Conservation (phyloP, 1,140 invertebrate genomes). For the Ceratosolen fusciceps region DNA sequence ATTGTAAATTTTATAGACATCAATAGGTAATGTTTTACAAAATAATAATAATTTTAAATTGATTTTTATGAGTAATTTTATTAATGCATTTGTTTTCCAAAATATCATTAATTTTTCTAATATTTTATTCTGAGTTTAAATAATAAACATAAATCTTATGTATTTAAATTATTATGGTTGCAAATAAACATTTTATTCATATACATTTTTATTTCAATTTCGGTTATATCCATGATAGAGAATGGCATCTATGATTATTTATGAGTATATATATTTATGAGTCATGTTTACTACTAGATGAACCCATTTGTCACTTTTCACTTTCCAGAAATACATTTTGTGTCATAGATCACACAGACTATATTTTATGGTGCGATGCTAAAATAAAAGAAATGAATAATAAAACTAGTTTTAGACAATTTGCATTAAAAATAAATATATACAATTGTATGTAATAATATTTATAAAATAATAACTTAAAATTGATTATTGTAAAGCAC, state of each 20-base stretch:
- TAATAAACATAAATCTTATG: not conserved
- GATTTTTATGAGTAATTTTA: not conserved
- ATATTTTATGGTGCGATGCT: not conserved
- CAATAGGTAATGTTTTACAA: no score
- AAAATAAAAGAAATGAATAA: conserved; percentile 3
- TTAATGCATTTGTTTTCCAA: no score
- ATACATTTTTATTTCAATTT: not conserved
- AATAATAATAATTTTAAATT: not conserved
- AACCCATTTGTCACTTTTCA: not conserved
- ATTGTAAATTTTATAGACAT: no score
- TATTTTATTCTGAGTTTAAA: not conserved
- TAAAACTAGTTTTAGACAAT: not conserved
- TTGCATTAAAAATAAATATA: not conserved
- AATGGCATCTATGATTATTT: conserved; percentile 2
- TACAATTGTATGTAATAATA: not conserved
- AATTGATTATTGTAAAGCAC: not conserved
- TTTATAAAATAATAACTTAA: not conserved
- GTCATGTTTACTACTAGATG: not conserved
- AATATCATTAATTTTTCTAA: not conserved
- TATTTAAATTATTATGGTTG: not conserved
- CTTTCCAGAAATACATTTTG: conserved; percentile 16
- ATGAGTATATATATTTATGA: conserved; percentile 19
- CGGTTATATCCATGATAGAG: not conserved
- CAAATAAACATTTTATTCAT: not conserved
- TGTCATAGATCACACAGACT: not conserved